Conservation (phyloP, 2,113 vertebrate genomes). For the Phoenicopterus ruber region DNA sequence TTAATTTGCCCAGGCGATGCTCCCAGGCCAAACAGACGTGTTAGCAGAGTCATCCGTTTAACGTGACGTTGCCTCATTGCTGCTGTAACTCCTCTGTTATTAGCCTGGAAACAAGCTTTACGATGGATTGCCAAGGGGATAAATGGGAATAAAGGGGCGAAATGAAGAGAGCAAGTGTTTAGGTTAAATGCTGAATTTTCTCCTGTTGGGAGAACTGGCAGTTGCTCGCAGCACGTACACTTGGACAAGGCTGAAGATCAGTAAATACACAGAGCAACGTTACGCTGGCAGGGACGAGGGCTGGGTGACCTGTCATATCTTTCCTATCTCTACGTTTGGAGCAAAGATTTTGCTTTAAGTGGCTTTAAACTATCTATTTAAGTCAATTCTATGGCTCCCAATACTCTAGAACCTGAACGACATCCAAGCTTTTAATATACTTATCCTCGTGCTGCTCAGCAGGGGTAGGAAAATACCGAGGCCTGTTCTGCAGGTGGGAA, state of each 20-base stretch:
- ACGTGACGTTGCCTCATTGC: not conserved
- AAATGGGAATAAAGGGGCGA: not conserved
- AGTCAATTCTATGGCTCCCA: not conserved
- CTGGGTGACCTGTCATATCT: not conserved
- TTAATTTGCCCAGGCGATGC: not conserved
- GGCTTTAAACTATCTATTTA: conserved; percentile 1
- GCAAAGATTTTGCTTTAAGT: conserved; percentile 20
- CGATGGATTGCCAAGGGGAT: not conserved
- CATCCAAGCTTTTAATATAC: not conserved
- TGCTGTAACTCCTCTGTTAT: not conserved
- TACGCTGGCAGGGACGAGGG: not conserved
- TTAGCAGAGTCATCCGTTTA: not conserved
- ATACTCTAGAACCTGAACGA: not conserved
- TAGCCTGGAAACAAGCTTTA: not conserved
- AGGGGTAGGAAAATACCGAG: not conserved
- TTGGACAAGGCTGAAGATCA: not conserved
- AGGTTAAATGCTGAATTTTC: not conserved
- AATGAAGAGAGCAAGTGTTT: not conserved
- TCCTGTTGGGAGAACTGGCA: not conserved
- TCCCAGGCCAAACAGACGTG: conserved; percentile 8
- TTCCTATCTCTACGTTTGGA: not conserved
- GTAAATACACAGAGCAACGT: not conserved
- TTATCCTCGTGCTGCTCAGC: not conserved
- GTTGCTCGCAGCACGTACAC: not conserved
- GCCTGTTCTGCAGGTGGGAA: not conserved